Conservation (phyloP, 2,888 invertebrate species). For the Stomorhina lunata region DNA sequence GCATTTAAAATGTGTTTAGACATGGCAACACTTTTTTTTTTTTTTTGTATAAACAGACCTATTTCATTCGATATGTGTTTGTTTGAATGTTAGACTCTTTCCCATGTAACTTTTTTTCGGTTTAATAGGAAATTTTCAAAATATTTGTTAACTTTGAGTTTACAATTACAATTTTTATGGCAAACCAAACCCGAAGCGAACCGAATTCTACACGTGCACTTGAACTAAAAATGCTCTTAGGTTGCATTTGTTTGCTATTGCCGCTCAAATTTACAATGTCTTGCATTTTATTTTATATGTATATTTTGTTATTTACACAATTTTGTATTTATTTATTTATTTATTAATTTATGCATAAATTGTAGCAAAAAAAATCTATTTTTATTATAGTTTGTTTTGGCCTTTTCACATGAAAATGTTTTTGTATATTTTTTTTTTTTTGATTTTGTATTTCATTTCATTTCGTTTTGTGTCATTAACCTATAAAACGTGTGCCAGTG, state of each 20-base stretch:
- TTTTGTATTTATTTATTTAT: neutral
- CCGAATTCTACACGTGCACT: constrained; percentile 51
- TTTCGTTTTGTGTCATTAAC: constrained; percentile 76
- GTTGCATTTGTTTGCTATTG: neutral
- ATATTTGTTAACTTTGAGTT: neutral
- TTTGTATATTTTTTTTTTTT: constrained; percentile 21
- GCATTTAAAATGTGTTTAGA: no score
- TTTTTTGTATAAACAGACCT: neutral
- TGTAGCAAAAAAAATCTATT: constrained; percentile 35
- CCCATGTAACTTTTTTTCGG: neutral
- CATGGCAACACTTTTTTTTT: neutral
- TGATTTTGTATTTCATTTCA: constrained; percentile 64
- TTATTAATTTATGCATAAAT: neutral
- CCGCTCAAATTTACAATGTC: neutral
- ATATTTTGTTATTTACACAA: neutral
- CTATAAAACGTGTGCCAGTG: constrained; percentile 72
- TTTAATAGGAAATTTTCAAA: neutral
- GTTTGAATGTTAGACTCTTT: neutral
- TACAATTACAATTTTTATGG: neutral
- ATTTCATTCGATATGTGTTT: neutral
- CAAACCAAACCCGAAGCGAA: neutral
- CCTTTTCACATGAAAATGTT: constrained; percentile 48
- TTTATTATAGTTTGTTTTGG: constrained; percentile 35
- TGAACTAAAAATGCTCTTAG: constrained; percentile 52
- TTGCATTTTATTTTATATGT: neutral